Evolutionary conservation across 2,797 vertebrate genomes (phyloP).

Genomic region (Glossophaga mutica): DNA sequence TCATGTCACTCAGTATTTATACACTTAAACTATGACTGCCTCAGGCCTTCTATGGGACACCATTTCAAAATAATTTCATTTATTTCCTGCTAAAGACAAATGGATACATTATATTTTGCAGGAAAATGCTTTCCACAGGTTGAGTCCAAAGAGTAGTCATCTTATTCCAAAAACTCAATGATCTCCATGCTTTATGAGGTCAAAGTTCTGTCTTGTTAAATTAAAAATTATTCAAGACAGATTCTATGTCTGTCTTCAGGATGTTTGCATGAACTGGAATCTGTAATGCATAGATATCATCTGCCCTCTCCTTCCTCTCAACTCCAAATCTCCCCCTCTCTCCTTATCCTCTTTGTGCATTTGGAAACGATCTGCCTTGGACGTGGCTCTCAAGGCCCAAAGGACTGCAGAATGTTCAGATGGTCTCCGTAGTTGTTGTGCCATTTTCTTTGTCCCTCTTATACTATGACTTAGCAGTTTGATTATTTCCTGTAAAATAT

Average conservation of each 20-base stretch:
- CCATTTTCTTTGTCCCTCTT: constrained; percentile 16
- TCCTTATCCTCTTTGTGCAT: background rate
- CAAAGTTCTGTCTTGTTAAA: constrained; percentile 19
- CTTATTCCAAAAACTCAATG: constrained; percentile 33
- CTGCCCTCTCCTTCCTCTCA: background rate
- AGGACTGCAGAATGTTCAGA: background rate
- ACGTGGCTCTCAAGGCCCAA: background rate
- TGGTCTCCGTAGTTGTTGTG: background rate
- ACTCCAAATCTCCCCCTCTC: background rate
- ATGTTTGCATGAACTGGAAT: background rate
- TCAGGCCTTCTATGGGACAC: background rate
- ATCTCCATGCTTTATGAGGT: constrained; percentile 14
- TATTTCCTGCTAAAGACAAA: constrained; percentile 54
- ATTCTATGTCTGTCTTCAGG: background rate
- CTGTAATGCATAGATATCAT: background rate
- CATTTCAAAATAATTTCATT: constrained; percentile 59
- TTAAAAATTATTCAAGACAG: constrained; percentile 36
- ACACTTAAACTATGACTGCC: constrained; percentile 26
- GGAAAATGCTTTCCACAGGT: constrained; percentile 28
- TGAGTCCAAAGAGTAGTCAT: constrained; percentile 42
- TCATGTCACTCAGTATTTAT: constrained; percentile 21
- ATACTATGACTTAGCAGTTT: background rate
- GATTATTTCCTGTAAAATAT: constrained; percentile 1
- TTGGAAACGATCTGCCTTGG: background rate
- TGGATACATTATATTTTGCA: constrained; percentile 25